Conservation (phyloP, 1,140 invertebrate genomes). For the Antheraea pernyi region DNA sequence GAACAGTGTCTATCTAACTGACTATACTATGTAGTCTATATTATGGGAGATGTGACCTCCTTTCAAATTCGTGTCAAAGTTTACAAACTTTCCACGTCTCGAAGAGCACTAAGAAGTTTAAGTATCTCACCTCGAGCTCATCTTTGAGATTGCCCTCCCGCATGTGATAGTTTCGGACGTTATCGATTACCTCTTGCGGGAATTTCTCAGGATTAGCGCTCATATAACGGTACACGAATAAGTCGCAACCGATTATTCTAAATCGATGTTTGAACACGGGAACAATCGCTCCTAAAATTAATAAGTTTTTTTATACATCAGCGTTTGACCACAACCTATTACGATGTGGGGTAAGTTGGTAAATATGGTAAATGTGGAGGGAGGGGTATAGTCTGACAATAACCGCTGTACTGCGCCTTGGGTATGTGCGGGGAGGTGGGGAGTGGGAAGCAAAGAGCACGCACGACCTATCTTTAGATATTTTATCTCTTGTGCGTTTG, state of each 20-base stretch:
- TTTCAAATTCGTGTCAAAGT: background rate
- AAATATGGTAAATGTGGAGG: no score
- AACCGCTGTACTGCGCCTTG: no score
- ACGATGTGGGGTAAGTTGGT: no score
- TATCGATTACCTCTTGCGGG: slow-evolving; percentile 80
- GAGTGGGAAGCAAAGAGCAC: no score
- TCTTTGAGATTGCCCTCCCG: slow-evolving; percentile 79
- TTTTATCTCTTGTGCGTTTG: no score
- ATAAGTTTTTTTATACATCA: no score
- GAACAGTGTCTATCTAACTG: no score
- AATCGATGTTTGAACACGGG: slow-evolving; percentile 84
- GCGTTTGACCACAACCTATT: no score
- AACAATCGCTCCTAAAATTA: slow-evolving; percentile 79
- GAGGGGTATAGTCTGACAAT: no score
- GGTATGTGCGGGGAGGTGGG: no score
- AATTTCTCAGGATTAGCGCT: slow-evolving; percentile 85
- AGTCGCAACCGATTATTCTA: slow-evolving; percentile 83
- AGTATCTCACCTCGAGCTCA: slow-evolving; percentile 70
- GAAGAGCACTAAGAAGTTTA: background rate
- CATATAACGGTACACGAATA: slow-evolving; percentile 86
- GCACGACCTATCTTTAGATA: no score
- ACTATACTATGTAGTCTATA: background rate
- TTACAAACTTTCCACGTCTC: background rate
- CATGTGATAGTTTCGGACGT: slow-evolving; percentile 82
- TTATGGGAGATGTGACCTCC: background rate